Evolutionary conservation across 2,797 vertebrate species (phyloP), one percentile per base, ranked within the genome.

Genomic region (Peromyscus melanophrys): DNA sequence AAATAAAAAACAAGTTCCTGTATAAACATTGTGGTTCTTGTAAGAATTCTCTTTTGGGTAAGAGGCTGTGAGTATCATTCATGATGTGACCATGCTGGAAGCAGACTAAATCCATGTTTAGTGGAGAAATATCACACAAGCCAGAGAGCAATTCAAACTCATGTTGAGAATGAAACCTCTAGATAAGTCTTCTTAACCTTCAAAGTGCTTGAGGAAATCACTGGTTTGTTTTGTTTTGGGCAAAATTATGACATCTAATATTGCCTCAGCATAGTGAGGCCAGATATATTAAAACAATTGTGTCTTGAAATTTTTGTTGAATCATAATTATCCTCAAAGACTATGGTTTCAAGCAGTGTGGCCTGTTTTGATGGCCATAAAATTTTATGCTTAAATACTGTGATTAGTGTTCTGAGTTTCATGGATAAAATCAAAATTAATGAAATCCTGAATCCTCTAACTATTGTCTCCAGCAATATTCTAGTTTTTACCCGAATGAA

Each of bases 391-490:
- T 37, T 77, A 55, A 93, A 46, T 87, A 43, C 73, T 31, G 3
- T 55, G 37, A 59, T 19, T 13, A 78, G 14, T 31, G 43, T 77
- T 76, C 23, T 57, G 43, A 71, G 25, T 78, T 96, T 92, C 65
- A n/a, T 16, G 37, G 23, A 89, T 14, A 92, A 88, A 17, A 40
- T 61, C 11, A 87, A 95, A 90, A 67, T 88, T 63, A 92, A 31
- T 57, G 76, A 92, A 94, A 63, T 71, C 73, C 87, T 52, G 5
- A 96, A 81, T 55, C 7, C 52, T 93, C 19, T 81, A 67, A 43
- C 87, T 80, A 1, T 0, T 34, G 0, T 84, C 52, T 65, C 16
- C 29, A 71, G 52, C 14, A 37, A 11, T 49, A 34, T 75, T 55
- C 85, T 3, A 92, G 16, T 37, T 43, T 78, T 92, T 19, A 40